A percentile compares a stretch with the other conserved stretches of the same genome.
Conservation (phyloP, 2,888 invertebrate genomes). For the Hymenopus coronatus region DNA sequence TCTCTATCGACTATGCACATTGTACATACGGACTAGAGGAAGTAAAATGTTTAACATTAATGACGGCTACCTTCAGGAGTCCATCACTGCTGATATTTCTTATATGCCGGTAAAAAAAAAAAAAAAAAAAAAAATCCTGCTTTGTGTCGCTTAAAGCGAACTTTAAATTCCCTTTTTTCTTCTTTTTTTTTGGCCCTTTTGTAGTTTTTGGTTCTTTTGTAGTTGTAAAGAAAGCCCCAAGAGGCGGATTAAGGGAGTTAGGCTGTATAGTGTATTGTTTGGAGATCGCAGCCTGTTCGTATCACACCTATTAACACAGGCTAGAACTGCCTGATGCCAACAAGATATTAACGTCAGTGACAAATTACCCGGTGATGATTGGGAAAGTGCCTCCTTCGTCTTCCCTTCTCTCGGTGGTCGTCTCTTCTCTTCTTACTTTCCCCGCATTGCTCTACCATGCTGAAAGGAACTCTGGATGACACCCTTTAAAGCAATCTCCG, state of each 20-base stretch:
- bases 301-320: slow-evolving; percentile 26
- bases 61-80: not conserved
- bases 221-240: not conserved
- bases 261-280: not conserved
- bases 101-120: not conserved
- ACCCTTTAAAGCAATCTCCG: slow-evolving; percentile 31
- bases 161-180: not conserved
- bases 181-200: too few relatives aligned
- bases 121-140: not conserved
- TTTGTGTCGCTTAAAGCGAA: not conserved
- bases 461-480: slow-evolving; percentile 25
- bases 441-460: not conserved
- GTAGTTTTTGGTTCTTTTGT: too few relatives aligned
- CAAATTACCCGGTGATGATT: slow-evolving; percentile 32
- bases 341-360: slow-evolving; percentile 22
- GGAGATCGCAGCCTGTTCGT: not conserved
- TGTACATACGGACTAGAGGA: too few relatives aligned
- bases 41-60: not conserved
- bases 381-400: slow-evolving; percentile 9
- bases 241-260: not conserved
- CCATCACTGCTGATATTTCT: not conserved
- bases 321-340: slow-evolving; percentile 17
- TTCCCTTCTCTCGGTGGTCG: not conserved
- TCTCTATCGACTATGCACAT: too few relatives aligned
- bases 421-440: not conserved